Base-by-base conservation (phyloP, 1,140 invertebrate species). In the Ptiloglossa arizonensis region DNA sequence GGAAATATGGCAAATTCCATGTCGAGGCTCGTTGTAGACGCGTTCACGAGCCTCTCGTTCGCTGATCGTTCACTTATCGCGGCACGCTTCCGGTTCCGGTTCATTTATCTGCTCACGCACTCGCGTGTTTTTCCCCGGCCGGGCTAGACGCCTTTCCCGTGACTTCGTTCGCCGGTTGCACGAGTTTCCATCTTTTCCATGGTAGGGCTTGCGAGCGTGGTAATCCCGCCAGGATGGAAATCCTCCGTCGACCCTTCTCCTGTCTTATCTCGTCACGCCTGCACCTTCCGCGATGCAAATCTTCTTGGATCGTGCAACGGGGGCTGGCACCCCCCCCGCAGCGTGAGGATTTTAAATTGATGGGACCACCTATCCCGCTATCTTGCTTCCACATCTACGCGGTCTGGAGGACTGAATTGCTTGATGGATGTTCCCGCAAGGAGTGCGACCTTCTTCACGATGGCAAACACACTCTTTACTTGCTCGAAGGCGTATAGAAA, bases 201-300 rank as follows among this genome's bases (percentile, higher is more conserved):
- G 62, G 50, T n/a, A 46, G 15, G 60, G 24, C 32, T 32, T 19
- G 63, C 17, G 17, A 57, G 68, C 17, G 41, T 64, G 79, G 77
- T 85, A 84, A 85, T 83, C 81, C 83, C 78, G 76, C 80, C 73
- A 86, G 81, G 76, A 86, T 86, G 86, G 79, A 86, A 87, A 85
- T 87, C 80, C 80, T 86, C 48, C 70, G 78, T 59, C 82, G 81
- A 81, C 82, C 80, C 74, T 81, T 75, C 81, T 85, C 82, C 83
- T 86, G 85, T 89, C 88, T 89, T 89, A 89, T 89, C 87, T 87
- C 80, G 82, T 83, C 83, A 87, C 83, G 88, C 82, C 88, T 86
- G 87, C 88, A 86, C 80, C 88, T 83, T 81, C 75, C 80, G 75
- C 83, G 86, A 90, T 90, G 88, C 88, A 88, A 90, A 90, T 89